These are phyloP conservation scores for Syrrhaptes paradoxus DNA, from an alignment of 2,113 vertebrate genomes.

Conservation along the genomic window DNA sequence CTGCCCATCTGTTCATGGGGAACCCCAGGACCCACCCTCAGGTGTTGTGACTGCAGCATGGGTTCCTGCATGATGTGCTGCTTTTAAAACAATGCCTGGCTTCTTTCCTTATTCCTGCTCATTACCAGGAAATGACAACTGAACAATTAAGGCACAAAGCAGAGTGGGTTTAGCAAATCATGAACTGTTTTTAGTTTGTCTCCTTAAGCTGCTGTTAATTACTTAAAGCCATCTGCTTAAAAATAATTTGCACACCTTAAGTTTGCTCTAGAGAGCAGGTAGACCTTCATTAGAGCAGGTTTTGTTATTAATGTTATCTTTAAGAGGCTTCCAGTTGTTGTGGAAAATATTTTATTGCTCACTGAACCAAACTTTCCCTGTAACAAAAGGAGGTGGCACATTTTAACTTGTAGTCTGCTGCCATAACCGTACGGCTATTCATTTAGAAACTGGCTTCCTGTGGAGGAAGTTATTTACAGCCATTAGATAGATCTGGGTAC, in stretches of 20 bases:
- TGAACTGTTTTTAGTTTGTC: constrained; percentile 46
- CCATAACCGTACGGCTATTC: fast-evolving
- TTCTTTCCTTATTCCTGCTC: constrained; percentile 6
- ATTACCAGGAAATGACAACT: constrained; percentile 20
- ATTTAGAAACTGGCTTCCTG: not conserved
- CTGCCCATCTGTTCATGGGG: not conserved
- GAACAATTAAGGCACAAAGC: constrained; percentile 16
- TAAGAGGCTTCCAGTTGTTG: not conserved
- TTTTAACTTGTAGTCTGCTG: not conserved
- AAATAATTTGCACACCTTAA: constrained; percentile 31
- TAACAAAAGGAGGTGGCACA: not conserved
- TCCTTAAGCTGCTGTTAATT: constrained; percentile 50
- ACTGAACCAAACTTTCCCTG: not conserved
- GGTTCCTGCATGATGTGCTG: not conserved
- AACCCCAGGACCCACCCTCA: not conserved
- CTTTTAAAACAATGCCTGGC: not conserved
- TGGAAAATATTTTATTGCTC: not conserved
- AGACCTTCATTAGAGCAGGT: constrained; percentile 11
- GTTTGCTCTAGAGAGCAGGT: constrained; percentile 45
- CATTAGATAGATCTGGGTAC: not conserved
- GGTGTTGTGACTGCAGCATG: not conserved
- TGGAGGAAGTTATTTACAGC: not conserved
- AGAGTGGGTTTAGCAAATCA: constrained; percentile 23
- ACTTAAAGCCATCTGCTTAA: constrained; percentile 54
- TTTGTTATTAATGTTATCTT: constrained; percentile 29